Conservation (phyloP, 1,140 invertebrate species). For the Gonioctena quinquepunctata region DNA sequence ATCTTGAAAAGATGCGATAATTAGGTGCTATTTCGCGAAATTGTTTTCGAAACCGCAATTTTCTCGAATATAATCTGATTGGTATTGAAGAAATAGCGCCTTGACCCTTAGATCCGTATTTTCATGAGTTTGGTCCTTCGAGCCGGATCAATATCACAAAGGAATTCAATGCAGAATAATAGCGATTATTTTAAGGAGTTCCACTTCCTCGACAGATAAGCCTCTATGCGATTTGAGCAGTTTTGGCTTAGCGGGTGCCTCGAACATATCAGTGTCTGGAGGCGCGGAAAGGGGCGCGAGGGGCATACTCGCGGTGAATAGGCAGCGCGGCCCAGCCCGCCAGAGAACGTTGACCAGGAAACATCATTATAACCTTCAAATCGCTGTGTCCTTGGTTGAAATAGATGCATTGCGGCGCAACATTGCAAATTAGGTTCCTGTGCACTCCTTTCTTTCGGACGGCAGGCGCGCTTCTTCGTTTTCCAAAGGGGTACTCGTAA, state of each 20-base stretch:
- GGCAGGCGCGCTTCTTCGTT: background rate
- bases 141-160: background rate
- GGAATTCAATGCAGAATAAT: background rate
- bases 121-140: background rate
- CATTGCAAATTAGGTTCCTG: slow-evolving; percentile 1
- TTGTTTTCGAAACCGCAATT: too few species aligned
- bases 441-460: slow-evolving; percentile 4
- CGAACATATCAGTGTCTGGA: slow-evolving; percentile 24
- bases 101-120: too few species aligned
- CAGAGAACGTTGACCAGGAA: slow-evolving; percentile 62
- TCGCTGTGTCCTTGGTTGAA: slow-evolving; percentile 46
- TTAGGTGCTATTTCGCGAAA: too few species aligned
- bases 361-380: slow-evolving; percentile 56
- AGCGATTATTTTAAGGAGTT: background rate
- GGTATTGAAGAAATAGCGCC: too few species aligned
- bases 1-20: too few species aligned
- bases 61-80: too few species aligned
- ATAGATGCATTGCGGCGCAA: slow-evolving; percentile 34
- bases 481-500: too few species aligned
- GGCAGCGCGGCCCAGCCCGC: slow-evolving; percentile 36
- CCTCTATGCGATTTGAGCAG: background rate
- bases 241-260: slow-evolving; percentile 8
- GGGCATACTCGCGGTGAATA: slow-evolving; percentile 16
- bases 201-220: background rate
- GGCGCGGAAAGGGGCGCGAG: slow-evolving; percentile 32